Percentiles rank a stretch among this genome's conserved stretches.
phyloP scores from a whole-genome alignment of 1,140 invertebrate genomes.

The Cylas formicarius region DNA sequence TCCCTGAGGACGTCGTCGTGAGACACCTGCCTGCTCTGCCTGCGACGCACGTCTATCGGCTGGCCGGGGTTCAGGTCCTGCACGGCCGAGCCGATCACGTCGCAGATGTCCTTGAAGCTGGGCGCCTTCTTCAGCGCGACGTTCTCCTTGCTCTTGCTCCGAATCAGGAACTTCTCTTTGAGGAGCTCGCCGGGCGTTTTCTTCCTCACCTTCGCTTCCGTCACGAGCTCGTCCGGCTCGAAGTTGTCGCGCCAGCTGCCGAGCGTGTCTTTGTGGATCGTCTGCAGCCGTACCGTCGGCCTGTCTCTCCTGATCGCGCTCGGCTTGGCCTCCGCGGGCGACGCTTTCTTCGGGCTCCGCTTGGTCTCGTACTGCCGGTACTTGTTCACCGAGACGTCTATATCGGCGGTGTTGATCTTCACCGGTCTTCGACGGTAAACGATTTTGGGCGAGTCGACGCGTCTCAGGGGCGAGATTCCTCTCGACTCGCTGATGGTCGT shows the following conservation, averaged over 20 bases:
- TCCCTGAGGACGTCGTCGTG: slow-evolving; percentile 35
- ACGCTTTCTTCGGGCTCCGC: slow-evolving; percentile 40
- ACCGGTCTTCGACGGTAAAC: slow-evolving; percentile 47
- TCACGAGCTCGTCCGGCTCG: slow-evolving; percentile 44
- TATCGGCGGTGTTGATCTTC: slow-evolving; percentile 71
- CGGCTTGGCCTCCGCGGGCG: slow-evolving; percentile 30
- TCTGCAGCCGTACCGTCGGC: slow-evolving; percentile 63
- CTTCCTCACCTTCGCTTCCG: slow-evolving; percentile 33
- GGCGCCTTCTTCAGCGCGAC: slow-evolving; percentile 37
- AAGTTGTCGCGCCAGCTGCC: slow-evolving; percentile 54
- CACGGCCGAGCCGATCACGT: slow-evolving; percentile 46
- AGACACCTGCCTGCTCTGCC: slow-evolving; percentile 35
- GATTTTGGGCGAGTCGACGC: slow-evolving; percentile 45
- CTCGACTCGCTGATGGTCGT: slow-evolving; percentile 62
- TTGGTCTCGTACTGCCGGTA: slow-evolving; percentile 42
- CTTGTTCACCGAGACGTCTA: slow-evolving; percentile 65
- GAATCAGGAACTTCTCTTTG: slow-evolving; percentile 68
- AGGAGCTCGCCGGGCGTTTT: slow-evolving; percentile 64
- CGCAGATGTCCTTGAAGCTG: slow-evolving; percentile 48
- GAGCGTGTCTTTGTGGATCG: slow-evolving; percentile 40
- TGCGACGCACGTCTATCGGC: slow-evolving; percentile 34
- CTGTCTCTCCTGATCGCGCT: slow-evolving; percentile 58
- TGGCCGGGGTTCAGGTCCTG: slow-evolving; percentile 48
- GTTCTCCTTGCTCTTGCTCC: slow-evolving; percentile 48
- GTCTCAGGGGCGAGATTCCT: slow-evolving; percentile 39